These are phyloP conservation scores for Triops cancriformis DNA, from an alignment of 1,140 invertebrate species.

Conservation along the genomic window DNA sequence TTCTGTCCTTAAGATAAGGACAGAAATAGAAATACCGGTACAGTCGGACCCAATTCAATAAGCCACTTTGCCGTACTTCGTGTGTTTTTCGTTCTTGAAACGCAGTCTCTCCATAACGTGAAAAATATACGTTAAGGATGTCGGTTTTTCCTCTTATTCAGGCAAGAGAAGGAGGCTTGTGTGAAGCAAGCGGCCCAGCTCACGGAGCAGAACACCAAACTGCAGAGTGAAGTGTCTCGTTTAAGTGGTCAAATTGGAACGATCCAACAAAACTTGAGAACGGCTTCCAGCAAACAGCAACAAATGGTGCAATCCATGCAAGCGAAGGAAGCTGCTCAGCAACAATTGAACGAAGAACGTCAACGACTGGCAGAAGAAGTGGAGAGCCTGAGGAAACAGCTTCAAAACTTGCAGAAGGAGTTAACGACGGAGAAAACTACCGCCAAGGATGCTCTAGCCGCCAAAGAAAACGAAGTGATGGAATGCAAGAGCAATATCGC, in stretches of 20 bases:
- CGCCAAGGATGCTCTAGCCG: conserved; percentile 33
- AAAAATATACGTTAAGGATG: not conserved
- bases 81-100: not conserved
- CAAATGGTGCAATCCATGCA: conserved; percentile 4
- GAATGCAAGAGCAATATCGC: conserved; percentile 68
- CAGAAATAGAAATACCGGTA: no score
- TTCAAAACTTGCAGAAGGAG: conserved; percentile 38
- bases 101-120: not conserved
- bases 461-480: conserved; percentile 56
- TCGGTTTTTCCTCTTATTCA: conserved; percentile 34
- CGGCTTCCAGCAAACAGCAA: conserved; percentile 2
- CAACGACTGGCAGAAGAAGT: conserved; percentile 52
- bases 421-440: conserved; percentile 32
- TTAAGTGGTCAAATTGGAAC: conserved; percentile 26
- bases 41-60: no score
- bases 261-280: conserved; percentile 22
- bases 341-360: conserved; percentile 37
- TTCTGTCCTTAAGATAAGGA: no score
- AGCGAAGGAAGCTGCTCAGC: conserved; percentile 15
- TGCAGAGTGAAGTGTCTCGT: conserved; percentile 37
- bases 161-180: conserved; percentile 58
- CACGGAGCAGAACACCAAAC: conserved; percentile 35
- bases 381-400: conserved; percentile 55
- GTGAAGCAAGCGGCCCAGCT: conserved; percentile 58
- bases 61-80: conserved; percentile 56